A percentile compares a stretch with the other conserved stretches of the same genome.
phyloP scores from a whole-genome alignment of 1,140 invertebrate genomes.

The Cherax quadricarinatus region DNA sequence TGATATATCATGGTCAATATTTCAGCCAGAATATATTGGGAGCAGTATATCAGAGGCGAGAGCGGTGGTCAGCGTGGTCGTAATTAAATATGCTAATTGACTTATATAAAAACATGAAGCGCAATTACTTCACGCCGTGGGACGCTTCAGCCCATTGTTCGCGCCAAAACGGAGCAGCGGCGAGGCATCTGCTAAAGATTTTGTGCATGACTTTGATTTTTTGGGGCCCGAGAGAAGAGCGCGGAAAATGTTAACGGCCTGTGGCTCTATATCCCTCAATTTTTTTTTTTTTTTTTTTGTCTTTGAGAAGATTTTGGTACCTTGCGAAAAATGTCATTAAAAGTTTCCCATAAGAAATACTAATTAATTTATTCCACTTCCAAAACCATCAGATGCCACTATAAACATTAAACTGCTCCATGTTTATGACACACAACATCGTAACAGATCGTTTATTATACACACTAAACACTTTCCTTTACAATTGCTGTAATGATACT shows the following conservation, averaged over 20 bases:
- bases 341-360: too few relatives aligned
- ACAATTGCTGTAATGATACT: too few relatives aligned
- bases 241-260: neutral
- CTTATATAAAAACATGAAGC: conserved; percentile 72
- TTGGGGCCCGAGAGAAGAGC: neutral
- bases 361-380: too few relatives aligned
- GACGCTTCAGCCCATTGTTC: conserved; percentile 64
- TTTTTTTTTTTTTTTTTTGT: neutral
- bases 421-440: too few relatives aligned
- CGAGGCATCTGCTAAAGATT: conserved; percentile 64
- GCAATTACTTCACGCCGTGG: conserved; percentile 70
- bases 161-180: conserved; percentile 64
- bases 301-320: neutral
- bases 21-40: conserved; percentile 68
- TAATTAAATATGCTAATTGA: conserved; percentile 73
- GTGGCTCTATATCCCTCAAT: neutral
- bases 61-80: conserved; percentile 69
- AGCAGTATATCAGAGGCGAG: conserved; percentile 66
- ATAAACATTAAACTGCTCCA: too few relatives aligned
- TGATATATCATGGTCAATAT: conserved; percentile 71
- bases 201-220: conserved; percentile 68
- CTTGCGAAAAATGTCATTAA: neutral
- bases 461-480: too few relatives aligned
- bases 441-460: too few relatives aligned
- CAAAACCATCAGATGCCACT: too few relatives aligned